phyloP scores from a whole-genome alignment of 2,888 invertebrate species.

The Cheilosia grossa region DNA sequence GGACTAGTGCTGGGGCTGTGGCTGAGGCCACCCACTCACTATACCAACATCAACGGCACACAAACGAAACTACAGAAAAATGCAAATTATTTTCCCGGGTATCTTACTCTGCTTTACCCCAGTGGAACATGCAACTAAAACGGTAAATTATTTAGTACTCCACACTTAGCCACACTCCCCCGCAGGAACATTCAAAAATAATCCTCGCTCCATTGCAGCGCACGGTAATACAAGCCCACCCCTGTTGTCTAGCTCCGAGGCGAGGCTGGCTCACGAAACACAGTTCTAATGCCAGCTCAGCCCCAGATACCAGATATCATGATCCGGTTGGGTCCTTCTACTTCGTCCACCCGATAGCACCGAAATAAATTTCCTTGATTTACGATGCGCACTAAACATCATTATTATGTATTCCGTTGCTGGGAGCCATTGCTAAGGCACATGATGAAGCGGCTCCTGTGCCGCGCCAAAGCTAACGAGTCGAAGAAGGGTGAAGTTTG shows the following conservation, averaged over 20 bases:
- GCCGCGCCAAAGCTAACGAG: constrained; percentile 52
- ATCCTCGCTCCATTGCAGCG: constrained; percentile 51
- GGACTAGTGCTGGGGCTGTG: neutral
- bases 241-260: constrained; percentile 50
- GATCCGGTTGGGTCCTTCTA: constrained; percentile 20
- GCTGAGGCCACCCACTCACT: neutral
- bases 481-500: constrained; percentile 58
- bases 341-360: constrained; percentile 16
- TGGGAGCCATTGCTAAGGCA: constrained; percentile 36
- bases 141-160: constrained; percentile 71
- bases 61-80: constrained; percentile 62
- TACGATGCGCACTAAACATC: constrained; percentile 70
- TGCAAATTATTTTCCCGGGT: constrained; percentile 63
- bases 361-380: constrained; percentile 73
- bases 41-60: constrained; percentile 23
- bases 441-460: constrained; percentile 40
- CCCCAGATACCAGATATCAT: constrained; percentile 60
- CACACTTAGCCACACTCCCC: constrained; percentile 51
- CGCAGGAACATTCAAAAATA: constrained; percentile 55
- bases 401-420: constrained; percentile 68
- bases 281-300: constrained; percentile 68
- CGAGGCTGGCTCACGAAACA: constrained; percentile 48
- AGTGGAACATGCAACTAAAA: constrained; percentile 62
- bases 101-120: constrained; percentile 36
- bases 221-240: neutral